These are phyloP conservation scores for Grus americana DNA, from an alignment of 2,113 vertebrate species.

Conservation along the genomic window DNA sequence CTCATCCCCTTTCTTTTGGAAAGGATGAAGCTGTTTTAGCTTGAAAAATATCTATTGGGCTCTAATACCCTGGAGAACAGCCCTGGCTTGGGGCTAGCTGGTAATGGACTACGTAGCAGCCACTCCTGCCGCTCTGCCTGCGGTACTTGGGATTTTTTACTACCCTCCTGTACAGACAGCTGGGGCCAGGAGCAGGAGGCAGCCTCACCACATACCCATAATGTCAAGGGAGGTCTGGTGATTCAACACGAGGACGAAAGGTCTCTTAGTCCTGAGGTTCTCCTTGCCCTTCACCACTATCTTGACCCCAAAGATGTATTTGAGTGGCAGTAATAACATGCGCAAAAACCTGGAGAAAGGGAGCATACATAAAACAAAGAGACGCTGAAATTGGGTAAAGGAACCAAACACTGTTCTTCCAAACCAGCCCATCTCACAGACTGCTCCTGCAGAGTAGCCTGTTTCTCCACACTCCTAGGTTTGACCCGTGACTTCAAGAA, in stretches of 20 bases:
- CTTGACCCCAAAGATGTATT: conserved; percentile 75
- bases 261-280: conserved; percentile 72
- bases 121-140: not conserved
- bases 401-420: not conserved
- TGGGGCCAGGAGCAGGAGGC: not conserved
- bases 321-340: not conserved
- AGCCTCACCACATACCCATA: conserved; percentile 50
- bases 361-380: not conserved
- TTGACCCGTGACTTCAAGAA: not conserved
- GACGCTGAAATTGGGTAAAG: not conserved
- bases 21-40: not conserved
- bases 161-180: not conserved
- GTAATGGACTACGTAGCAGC: not conserved
- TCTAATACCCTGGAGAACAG: not conserved
- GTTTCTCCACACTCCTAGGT: not conserved
- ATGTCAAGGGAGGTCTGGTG: conserved; percentile 81
- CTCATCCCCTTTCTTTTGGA: not conserved
- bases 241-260: conserved; percentile 77
- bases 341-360: not conserved
- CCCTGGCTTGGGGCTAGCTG: not conserved
- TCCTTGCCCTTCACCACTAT: conserved; percentile 77
- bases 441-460: not conserved
- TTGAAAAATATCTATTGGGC: not conserved
- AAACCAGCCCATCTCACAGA: not conserved
- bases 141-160: not conserved